A percentile compares a stretch with the other conserved stretches of the same genome.
These are phyloP conservation scores for Salmo trutta DNA, from an alignment of 2,797 vertebrate genomes.

Conservation along the genomic window DNA sequence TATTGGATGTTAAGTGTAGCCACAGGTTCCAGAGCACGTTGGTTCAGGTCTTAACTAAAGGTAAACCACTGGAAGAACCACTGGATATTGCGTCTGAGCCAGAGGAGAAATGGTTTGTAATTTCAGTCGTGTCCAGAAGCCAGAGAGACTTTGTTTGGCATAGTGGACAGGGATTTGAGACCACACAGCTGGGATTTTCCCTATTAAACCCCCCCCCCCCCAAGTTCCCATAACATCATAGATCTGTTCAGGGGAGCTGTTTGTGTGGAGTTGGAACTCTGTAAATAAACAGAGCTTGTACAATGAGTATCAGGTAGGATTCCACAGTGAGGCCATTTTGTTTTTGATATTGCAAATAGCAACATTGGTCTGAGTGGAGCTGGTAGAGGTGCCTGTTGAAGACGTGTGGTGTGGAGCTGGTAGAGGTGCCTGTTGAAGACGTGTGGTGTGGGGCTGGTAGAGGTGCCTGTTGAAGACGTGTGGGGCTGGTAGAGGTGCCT, in stretches of 20 bases:
- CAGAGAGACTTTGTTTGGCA: conserved; percentile 70
- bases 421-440: not conserved
- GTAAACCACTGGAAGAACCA: not conserved
- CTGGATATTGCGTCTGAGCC: not conserved
- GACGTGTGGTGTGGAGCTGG: not conserved
- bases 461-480: not conserved
- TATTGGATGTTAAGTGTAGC: not conserved
- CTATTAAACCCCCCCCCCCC: no score
- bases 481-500: no score
- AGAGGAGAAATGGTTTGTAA: not conserved
- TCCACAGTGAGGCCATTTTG: not conserved
- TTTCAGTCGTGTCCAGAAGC: conserved; percentile 37
- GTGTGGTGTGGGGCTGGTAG: not conserved
- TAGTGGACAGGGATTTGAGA: no score
- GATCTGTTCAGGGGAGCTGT: no score
- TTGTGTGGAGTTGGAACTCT: not conserved
- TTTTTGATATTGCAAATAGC: not conserved
- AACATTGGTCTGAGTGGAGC: not conserved
- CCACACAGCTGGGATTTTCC: no score
- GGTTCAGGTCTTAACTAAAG: not conserved
- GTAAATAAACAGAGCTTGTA: not conserved
- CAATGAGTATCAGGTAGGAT: not conserved
- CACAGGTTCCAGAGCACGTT: not conserved
- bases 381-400: not conserved
- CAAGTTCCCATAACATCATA: no score